Evolutionary conservation across 2,888 invertebrate species (phyloP), one percentile per base, ranked within the genome.

Genomic region (Ophraella communa): DNA sequence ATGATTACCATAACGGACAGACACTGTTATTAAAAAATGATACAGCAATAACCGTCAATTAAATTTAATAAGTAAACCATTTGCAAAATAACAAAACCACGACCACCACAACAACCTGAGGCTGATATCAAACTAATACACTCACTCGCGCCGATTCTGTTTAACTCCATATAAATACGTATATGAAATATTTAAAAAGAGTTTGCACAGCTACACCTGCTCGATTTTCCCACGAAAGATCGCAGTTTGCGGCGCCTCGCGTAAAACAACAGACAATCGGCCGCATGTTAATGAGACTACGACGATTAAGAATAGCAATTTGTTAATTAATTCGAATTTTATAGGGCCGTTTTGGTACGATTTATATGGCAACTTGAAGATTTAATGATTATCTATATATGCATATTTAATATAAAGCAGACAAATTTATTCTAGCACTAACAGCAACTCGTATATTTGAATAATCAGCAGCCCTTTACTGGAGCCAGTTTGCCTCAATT

Each of bases 141-240:
- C 30, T 20, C 44, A 17, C 44, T 17, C 17, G 17, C 24, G 49
- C 49, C 49, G 49, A 8, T 14, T 14, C 49, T 49, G 49, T 24
- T 35, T n/a, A 49, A 23, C 49, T 49, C 21, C 21, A 20, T 45
- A 24, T n/a, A 24, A 23, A 49, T 23, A 49, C 49, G 17, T 49
- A 35, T n/a, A 35, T n/a, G 30, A n/a, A n/a, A n/a, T n/a, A 24
- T 24, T 35, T 35, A 35, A 21, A 49, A 49, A 21, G 14, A 23
- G 49, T 49, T 49, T 24, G 49, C 49, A n/a, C 14, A 49, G 49
- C 54, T 57, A 77, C 80, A 81, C 80, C 80, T 80, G 80, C 79
- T 72, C 71, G 75, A 77, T 78, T 78, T 81, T 80, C 80, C 80
- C 79, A 80, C 79, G 80, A 68, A 64, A 64, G 59, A 56, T 51